Evolutionary conservation across 2,888 invertebrate genomes (phyloP), one percentile per base, ranked within the genome.

Genomic region (Ennomos fuscantarius): DNA sequence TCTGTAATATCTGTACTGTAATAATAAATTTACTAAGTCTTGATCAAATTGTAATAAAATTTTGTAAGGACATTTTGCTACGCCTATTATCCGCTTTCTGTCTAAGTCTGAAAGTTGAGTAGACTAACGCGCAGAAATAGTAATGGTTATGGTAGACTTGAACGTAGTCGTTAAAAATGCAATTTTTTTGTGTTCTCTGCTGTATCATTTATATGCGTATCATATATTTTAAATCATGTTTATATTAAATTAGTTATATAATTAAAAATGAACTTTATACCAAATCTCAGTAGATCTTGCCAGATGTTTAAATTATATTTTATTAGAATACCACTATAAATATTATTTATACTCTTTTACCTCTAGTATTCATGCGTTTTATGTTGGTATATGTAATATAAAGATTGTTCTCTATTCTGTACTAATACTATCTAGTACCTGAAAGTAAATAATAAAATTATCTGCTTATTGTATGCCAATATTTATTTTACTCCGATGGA

Each of bases 31-130:
- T 57, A 37, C 45, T 42, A 49, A 55, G 43, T 31, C 9, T 40
- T 40, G 11, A 47, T n/a, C 8, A 33, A 48, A 39, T 45, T 55
- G 48, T 51, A 39, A 46, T 33, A 45, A 36, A 24, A 24, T 3
- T 24, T 53, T 44, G 12, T 50, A 46, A 11, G 33, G 53, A 46
- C 39, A 52, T 55, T 46, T 55, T 48, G 59, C 51, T 54, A 54
- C 37, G 43, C 49, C 46, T 48, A 9, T 45, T 24, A 45, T 60
- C 52, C 52, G 46, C 49, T 57, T 58, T 60, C 69, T 68, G 69
- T 72, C 68, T 50, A 72, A 72, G 74, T 72, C 73, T 74, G 73
- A 70, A 73, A 69, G 69, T 69, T 62, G 61, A 60, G 59, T 55
- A 47, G 49, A 48, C 6, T 3, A 24, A 41, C 50, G 48, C 47